These are phyloP conservation scores for Botia kubotai DNA, from an alignment of 2,797 vertebrate genomes.

Conservation along the genomic window DNA sequence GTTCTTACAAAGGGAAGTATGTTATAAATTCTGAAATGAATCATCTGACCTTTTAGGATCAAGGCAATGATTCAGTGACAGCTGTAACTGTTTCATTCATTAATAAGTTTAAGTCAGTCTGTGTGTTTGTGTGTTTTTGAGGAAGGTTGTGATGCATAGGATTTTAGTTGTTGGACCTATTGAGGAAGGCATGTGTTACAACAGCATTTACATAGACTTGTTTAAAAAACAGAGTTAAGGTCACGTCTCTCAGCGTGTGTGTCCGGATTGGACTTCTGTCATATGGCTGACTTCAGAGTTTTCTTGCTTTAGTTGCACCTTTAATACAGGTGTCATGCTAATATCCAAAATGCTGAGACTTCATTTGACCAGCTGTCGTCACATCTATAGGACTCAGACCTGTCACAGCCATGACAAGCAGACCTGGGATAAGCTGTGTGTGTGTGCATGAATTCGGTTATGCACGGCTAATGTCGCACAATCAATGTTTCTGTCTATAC, in stretches of 20 bases:
- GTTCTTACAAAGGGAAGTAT: not conserved
- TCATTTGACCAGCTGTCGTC: constrained; percentile 7
- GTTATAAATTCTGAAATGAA: constrained; percentile 2
- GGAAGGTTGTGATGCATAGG: not conserved
- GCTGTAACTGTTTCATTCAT: not conserved
- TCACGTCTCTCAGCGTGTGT: not conserved
- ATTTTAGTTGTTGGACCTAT: not conserved
- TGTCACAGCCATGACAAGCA: constrained; percentile 12
- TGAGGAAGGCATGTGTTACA: not conserved
- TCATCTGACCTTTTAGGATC: constrained; percentile 26
- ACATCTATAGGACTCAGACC: constrained; percentile 10
- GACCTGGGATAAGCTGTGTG: not conserved
- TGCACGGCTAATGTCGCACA: constrained; percentile 2
- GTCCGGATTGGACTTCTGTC: constrained; percentile 9
- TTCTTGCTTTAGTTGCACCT: constrained; percentile 25
- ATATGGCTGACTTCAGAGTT: constrained; percentile 22
- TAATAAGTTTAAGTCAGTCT: not conserved
- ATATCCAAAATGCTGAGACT: constrained; percentile 27
- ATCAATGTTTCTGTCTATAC: not conserved
- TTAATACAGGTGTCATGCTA: constrained; percentile 20
- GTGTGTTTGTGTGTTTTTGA: constrained; percentile 14
- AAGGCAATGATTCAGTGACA: not conserved
- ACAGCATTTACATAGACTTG: not conserved
- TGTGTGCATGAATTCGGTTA: not conserved
- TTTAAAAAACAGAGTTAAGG: not conserved